Evolutionary conservation across 2,888 invertebrate species (phyloP).

Genomic region (Pycnomerus fuliginosus): DNA sequence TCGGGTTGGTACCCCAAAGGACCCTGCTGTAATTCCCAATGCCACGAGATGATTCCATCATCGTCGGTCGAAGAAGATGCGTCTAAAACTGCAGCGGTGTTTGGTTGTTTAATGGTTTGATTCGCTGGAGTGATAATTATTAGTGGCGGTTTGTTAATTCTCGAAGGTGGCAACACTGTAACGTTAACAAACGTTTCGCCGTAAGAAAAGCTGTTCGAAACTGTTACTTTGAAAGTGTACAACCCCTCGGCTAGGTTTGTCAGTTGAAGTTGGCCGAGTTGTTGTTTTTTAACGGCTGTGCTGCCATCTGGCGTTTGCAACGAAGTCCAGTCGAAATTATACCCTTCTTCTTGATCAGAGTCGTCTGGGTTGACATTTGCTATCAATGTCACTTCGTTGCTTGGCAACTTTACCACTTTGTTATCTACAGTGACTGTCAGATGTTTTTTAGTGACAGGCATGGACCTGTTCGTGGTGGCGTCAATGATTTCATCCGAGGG

Average conservation of each 20-base stretch:
- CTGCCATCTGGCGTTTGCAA: constrained; percentile 79
- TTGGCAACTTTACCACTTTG: constrained; percentile 77
- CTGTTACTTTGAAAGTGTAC: constrained; percentile 80
- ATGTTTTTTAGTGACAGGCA: constrained; percentile 60
- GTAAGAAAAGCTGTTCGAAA: constrained; percentile 74
- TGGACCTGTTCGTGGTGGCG: constrained; percentile 58
- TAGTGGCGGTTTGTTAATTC: constrained; percentile 80
- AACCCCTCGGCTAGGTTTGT: constrained; percentile 83
- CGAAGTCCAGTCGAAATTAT: constrained; percentile 87
- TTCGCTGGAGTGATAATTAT: constrained; percentile 83
- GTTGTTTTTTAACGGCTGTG: constrained; percentile 75
- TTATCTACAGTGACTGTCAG: constrained; percentile 74
- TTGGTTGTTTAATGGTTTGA: constrained; percentile 87
- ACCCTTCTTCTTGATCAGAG: constrained; percentile 69
- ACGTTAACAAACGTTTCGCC: constrained; percentile 88
- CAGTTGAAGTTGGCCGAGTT: constrained; percentile 78
- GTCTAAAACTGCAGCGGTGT: constrained; percentile 86
- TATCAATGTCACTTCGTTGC: constrained; percentile 79
- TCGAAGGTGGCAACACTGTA: constrained; percentile 80
- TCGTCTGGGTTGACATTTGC: constrained; percentile 77
- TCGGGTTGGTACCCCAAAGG: constrained; percentile 82
- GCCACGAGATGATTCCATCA: constrained; percentile 82
- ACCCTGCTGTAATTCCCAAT: constrained; percentile 89
- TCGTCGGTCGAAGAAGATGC: constrained; percentile 69
- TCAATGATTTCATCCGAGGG: constrained; percentile 65